Conservation (phyloP, 2,797 vertebrate species). For the Sebastes hubbsi region DNA sequence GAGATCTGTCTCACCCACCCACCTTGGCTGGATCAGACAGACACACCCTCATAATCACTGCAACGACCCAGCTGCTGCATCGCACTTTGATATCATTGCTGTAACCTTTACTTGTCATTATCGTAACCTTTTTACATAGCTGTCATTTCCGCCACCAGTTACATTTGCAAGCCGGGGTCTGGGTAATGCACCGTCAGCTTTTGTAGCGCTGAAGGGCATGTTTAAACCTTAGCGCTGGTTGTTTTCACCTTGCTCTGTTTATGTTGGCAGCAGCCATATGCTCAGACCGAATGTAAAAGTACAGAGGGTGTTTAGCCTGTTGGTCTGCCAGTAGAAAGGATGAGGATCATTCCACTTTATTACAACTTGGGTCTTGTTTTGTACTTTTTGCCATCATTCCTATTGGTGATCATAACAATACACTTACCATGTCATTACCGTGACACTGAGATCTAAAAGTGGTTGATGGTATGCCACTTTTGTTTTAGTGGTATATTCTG, state of each 20-base stretch:
- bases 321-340: neutral
- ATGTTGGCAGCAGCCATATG: conserved; percentile 28
- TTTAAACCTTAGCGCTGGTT: conserved; percentile 47
- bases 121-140: conserved; percentile 66
- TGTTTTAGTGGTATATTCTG: neutral
- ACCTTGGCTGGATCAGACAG: conserved; percentile 69
- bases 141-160: conserved; percentile 67
- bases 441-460: neutral
- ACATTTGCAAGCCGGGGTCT: conserved; percentile 18
- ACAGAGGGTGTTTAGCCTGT: neutral
- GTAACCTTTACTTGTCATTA: conserved; percentile 77
- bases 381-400: neutral
- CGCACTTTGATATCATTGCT: conserved; percentile 72
- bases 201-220: conserved; percentile 55
- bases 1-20: no score
- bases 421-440: neutral
- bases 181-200: conserved; percentile 64
- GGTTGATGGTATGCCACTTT: neutral
- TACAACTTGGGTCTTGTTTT: neutral
- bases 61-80: conserved; percentile 57
- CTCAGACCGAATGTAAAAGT: conserved; percentile 9
- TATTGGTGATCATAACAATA: neutral
- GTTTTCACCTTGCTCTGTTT: conserved; percentile 59
- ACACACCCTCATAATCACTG: conserved; percentile 67
- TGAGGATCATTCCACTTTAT: neutral